Evolutionary conservation across 1,140 invertebrate genomes (phyloP).

Genomic region (honey bee (Apis mellifera)): DNA sequence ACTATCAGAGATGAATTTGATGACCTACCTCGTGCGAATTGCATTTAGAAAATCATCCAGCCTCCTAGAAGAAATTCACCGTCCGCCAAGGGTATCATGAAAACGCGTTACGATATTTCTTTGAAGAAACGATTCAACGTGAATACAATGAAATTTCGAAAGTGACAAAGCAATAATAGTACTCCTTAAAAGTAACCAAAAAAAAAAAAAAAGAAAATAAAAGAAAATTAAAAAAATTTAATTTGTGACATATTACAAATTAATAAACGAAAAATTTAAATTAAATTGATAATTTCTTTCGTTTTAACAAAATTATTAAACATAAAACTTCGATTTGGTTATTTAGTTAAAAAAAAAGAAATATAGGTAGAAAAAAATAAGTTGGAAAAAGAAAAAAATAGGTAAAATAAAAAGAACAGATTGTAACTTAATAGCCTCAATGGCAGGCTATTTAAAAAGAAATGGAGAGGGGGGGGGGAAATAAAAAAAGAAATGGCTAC

Average conservation of each 20-base stretch:
- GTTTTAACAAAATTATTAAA: background rate
- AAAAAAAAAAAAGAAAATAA: background rate
- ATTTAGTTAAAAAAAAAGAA: background rate
- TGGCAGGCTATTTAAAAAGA: slow-evolving; percentile 27
- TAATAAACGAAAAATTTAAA: background rate
- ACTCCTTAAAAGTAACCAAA: background rate
- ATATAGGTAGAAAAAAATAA: slow-evolving; percentile 36
- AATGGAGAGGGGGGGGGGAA: slow-evolving; percentile 12
- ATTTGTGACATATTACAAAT: background rate
- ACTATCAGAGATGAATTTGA: background rate
- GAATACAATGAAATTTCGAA: background rate
- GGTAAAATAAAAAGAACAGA: slow-evolving; percentile 36
- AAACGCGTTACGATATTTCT: slow-evolving; percentile 9
- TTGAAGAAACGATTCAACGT: background rate
- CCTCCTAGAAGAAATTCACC: slow-evolving; percentile 13
- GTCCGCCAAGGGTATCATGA: background rate
- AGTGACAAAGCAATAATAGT: background rate
- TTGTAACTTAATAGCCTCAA: background rate
- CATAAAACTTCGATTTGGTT: background rate
- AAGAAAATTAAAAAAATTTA: background rate
- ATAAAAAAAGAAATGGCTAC: slow-evolving; percentile 80
- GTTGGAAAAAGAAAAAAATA: slow-evolving; percentile 26
- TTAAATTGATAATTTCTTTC: background rate
- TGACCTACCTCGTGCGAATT: slow-evolving; percentile 27
- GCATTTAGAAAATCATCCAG: slow-evolving; percentile 27